Evolutionary conservation across 2,113 vertebrate genomes (phyloP), one percentile per base, ranked within the genome.

Genomic region (Triplophysa rosa): DNA sequence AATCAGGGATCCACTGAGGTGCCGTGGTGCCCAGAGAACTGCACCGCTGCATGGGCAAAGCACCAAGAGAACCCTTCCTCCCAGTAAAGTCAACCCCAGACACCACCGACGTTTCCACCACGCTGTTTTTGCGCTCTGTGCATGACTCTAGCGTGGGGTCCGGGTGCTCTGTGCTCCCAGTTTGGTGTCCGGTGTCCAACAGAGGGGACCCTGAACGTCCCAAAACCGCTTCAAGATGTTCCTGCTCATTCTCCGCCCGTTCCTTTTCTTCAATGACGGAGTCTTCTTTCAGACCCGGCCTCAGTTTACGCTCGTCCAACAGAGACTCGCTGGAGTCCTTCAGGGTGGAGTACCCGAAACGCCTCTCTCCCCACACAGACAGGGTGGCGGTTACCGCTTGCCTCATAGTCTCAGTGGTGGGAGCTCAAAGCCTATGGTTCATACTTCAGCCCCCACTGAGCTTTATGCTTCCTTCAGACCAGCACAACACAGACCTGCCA

Each of bases 201-300:
- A 90, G 70, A 72, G 93, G 90, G 71, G 72, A 76, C 89, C 88
- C 78, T 6, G 86, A 42, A 11, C 73, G 63, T 69, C 68, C 82
- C 26, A 83, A 58, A 67, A 23, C 47, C 7, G 80, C 77, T 26
- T 95, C 95, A 82, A 93, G 95, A 83, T 93, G 94, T 89, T 98
- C 95, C 77, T 93, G 93, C 67, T 95, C 93, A 85, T 95, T 96
- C 88, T 99, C 97, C 79, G 98, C 97, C 87, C 95, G 90, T 88
- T 99, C 97, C 87, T 99, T 99, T 92, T 99, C 97, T 89, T 99
- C 97, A 47, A 97, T 93, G 82, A 98, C 97, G 0, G 95, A 98
- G 90, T 99, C 96, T 91, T 99, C 97, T 92, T 99, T 99, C 49
- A 95, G 97, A 21, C 93, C 95, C 10, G 84, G 75, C 61, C 81